phyloP scores from a whole-genome alignment of 2,113 vertebrate species.

The Glaucomys volans region DNA sequence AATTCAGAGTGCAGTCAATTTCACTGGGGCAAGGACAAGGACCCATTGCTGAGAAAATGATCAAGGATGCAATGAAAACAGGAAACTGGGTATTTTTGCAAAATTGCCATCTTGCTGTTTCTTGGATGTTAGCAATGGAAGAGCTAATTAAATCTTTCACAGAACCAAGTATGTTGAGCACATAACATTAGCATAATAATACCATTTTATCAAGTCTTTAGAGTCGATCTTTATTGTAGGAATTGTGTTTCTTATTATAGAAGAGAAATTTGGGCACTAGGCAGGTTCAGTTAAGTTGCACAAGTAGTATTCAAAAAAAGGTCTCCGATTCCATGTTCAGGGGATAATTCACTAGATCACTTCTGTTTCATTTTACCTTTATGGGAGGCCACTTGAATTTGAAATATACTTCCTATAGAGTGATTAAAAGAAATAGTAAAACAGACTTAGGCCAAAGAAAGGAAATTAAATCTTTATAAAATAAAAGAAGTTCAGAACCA shows the following conservation, averaged over 20 bases:
- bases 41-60: conserved; percentile 91
- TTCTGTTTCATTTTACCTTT: background rate
- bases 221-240: background rate
- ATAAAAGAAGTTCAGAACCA: background rate
- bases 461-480: background rate
- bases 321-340: background rate
- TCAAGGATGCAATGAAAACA: conserved; percentile 86
- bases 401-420: background rate
- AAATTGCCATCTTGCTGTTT: conserved; percentile 92
- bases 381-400: background rate
- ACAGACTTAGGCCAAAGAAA: background rate
- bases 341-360: background rate
- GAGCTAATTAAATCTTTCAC: conserved; percentile 92
- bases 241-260: background rate
- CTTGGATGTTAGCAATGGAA: conserved; percentile 93
- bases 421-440: conserved; percentile 28
- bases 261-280: background rate
- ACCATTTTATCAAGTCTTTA: background rate
- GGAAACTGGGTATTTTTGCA: conserved; percentile 93
- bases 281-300: background rate
- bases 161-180: conserved; percentile 86
- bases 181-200: background rate
- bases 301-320: background rate
- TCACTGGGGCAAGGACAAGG: conserved; percentile 93
- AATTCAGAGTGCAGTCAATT: conserved; percentile 89